Evolutionary conservation across 1,140 invertebrate species (phyloP).

Genomic region (Ceratosolen fusciceps): DNA sequence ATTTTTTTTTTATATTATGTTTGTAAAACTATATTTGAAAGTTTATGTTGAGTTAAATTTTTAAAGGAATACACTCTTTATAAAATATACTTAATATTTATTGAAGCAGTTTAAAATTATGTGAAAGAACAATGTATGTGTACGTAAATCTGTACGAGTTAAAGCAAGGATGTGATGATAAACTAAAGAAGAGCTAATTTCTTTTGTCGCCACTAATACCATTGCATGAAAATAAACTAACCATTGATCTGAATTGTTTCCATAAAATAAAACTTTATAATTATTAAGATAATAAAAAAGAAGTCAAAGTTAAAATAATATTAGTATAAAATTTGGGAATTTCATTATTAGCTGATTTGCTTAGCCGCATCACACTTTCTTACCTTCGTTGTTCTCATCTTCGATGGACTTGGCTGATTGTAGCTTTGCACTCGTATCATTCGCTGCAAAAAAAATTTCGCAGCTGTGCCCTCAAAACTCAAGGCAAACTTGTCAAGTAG

Average conservation of each 20-base stretch:
- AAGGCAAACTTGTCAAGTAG: background rate
- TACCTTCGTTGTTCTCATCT: constrained; percentile 72
- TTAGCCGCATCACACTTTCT: constrained; percentile 60
- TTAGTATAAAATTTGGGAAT: background rate
- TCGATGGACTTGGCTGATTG: constrained; percentile 72
- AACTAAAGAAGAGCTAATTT: background rate
- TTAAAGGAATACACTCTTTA: too few relatives aligned
- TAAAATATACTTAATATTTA: too few relatives aligned
- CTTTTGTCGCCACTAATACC: background rate
- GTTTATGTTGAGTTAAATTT: too few relatives aligned
- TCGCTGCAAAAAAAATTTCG: constrained; percentile 71
- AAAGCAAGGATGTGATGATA: too few relatives aligned
- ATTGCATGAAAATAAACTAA: too few relatives aligned
- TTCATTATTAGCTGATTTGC: background rate
- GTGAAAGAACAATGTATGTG: too few relatives aligned
- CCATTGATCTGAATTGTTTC: background rate
- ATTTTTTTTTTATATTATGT: too few relatives aligned
- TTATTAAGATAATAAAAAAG: background rate
- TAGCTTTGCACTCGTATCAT: constrained; percentile 67
- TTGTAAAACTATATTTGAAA: too few relatives aligned
- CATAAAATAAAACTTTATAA: background rate
- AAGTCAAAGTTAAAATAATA: background rate
- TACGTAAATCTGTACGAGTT: too few relatives aligned
- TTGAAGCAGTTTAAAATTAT: too few relatives aligned
- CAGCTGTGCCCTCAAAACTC: constrained; percentile 59